Evolutionary conservation across 2,888 invertebrate species (phyloP).

Genomic region (Mythimna lalbum): DNA sequence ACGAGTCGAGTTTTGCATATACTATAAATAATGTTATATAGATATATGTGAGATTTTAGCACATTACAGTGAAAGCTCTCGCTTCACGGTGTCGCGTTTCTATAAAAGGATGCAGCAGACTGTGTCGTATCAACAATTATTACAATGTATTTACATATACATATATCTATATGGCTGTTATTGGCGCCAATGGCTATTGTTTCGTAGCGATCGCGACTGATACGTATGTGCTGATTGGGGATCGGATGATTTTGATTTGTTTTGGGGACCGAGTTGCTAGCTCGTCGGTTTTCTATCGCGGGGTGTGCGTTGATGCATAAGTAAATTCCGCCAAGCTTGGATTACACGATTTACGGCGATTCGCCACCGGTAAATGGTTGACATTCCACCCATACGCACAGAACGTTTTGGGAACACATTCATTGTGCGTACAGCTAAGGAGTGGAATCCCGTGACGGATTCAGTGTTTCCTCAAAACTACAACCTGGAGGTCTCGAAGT

Average conservation of each 20-base stretch:
- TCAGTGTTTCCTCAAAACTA: no score
- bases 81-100: neutral
- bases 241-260: neutral
- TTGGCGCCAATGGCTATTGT: neutral
- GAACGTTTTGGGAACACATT: no score
- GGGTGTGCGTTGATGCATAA: no score
- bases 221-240: neutral
- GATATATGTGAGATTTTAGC: neutral
- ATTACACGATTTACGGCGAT: no score
- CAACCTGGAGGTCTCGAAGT: no score
- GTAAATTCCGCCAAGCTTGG: no score
- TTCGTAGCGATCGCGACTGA: neutral
- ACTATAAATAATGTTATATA: neutral
- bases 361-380: no score
- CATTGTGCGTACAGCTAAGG: no score
- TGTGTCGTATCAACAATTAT: neutral
- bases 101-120: neutral
- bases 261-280: neutral
- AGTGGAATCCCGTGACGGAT: no score
- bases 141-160: neutral
- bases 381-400: no score
- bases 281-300: no score
- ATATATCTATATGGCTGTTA: neutral
- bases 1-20: no score
- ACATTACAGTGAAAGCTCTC: neutral